Base-by-base conservation (phyloP, 2,113 vertebrate species). In the Phaethornis superciliosus region DNA sequence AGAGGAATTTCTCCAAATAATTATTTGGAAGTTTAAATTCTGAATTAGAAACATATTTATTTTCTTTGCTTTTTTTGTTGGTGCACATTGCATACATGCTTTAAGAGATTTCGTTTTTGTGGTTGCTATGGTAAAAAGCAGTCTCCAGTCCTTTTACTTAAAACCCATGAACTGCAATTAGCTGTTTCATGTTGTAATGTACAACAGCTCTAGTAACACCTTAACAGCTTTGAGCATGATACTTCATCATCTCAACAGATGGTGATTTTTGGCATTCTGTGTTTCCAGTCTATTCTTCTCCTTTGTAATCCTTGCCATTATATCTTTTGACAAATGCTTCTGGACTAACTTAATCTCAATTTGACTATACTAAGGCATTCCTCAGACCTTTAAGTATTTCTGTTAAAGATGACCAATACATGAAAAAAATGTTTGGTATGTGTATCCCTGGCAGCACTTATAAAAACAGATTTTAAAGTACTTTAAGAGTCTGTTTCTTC, bases 101-200 rank as follows among this genome's bases (percentile, higher is more conserved):
- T 71, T 52, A 86, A 93, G 86, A 93, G 74, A 54, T 86, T 94
- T 90, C 81, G 88, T 96, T 92, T 96, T 93, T 81, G 74, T 93
- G 91, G 94, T 96, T 96, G 95, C 96, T 95, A 96, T 96, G 96
- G 96, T 90, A 96, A 96, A 96, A 94, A 94, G 65, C 94, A 92
- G 65, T 83, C 62, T 81, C n/a, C 52, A 89, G 81, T 96, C 62
- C 74, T 92, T 94, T 92, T 92, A 78, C 92, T 95, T 90, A 87
- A 93, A 96, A 81, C 42, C 33, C 72, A 94, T 89, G 96, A 94
- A 96, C 89, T 94, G 86, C 86, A 95, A 96, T 96, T 96, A 96
- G 90, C 93, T 96, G 92, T 95, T 96, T 96, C 92, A 92, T 95
- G 93, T 92, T 93, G 90, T 92, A 95, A 84, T 70, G 78, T 91